Evolutionary conservation across 1,140 invertebrate genomes (phyloP).

Genomic region (Wiebesia pumilae): DNA sequence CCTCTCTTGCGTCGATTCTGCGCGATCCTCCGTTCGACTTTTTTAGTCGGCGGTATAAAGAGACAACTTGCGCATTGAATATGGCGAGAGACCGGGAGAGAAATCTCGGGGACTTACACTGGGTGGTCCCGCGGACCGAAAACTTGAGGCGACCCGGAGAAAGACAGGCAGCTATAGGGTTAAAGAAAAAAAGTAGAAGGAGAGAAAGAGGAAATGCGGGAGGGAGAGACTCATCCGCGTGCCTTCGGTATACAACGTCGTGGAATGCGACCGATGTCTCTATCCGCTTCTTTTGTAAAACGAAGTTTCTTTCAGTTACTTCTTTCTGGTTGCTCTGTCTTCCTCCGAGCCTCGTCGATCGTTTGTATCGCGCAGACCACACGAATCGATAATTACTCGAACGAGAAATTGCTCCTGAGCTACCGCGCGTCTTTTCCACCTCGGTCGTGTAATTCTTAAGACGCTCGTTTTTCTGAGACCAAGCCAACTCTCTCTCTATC

Average conservation of each 20-base stretch:
- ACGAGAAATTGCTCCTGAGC: conserved; percentile 68
- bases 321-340: neutral
- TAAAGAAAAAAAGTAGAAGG: conserved; percentile 49
- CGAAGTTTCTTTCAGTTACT: conserved; percentile 50
- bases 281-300: conserved; percentile 72
- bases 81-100: conserved; percentile 1
- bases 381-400: conserved; percentile 75
- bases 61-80: conserved; percentile 32
- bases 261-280: conserved; percentile 75
- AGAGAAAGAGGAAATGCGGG: conserved; percentile 28
- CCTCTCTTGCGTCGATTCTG: conserved; percentile 9
- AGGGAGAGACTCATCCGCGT: conserved; percentile 62
- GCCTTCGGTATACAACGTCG: conserved; percentile 60
- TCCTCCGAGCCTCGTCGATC: neutral
- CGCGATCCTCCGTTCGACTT: conserved; percentile 7
- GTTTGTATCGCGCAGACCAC: conserved; percentile 65
- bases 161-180: conserved; percentile 22
- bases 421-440: conserved; percentile 66
- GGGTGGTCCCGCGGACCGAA: conserved; percentile 44
- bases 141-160: conserved; percentile 20
- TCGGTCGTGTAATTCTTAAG: conserved; percentile 54
- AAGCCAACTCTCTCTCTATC: conserved; percentile 8
- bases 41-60: conserved; percentile 33
- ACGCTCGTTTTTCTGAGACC: conserved; percentile 64
- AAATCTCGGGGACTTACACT: conserved; percentile 8